These are phyloP conservation scores for Euphydryas editha DNA, from an alignment of 2,888 invertebrate genomes.

Conservation along the genomic window DNA sequence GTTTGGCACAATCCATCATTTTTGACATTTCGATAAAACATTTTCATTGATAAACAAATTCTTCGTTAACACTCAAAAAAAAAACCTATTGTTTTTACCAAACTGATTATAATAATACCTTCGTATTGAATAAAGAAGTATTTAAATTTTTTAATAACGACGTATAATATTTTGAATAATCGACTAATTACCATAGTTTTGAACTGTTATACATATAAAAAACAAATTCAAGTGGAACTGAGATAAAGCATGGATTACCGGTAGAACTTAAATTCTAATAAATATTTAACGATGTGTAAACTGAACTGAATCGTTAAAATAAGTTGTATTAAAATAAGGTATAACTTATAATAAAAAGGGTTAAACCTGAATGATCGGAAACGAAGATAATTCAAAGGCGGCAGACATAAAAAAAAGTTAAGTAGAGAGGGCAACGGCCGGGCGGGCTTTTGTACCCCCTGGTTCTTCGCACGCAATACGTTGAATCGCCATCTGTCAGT, in stretches of 20 bases:
- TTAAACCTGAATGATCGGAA: conserved; percentile 30
- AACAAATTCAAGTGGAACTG: not conserved
- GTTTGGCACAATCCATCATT: conserved; percentile 4
- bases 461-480: conserved; percentile 45
- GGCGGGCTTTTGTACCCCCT: conserved; percentile 55
- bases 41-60: conserved; percentile 1
- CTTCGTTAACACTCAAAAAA: not conserved
- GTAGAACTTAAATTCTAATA: conserved; percentile 5
- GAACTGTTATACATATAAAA: not conserved
- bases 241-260: conserved; percentile 11
- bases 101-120: not conserved
- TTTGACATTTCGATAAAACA: conserved; percentile 4
- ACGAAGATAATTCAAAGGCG: conserved; percentile 50
- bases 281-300: conserved; percentile 6
- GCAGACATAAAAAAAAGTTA: conserved; percentile 53
- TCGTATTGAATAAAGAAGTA: not conserved
- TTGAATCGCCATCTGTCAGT: conserved; percentile 40
- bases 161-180: no score
- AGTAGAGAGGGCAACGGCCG: conserved; percentile 68
- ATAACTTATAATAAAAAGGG: conserved; percentile 11
- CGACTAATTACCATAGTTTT: not conserved
- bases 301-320: not conserved
- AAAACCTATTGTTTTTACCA: no score
- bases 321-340: conserved; percentile 6
- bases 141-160: no score